phyloP scores from a whole-genome alignment of 2,888 invertebrate genomes.

The Acrocera orbiculus region DNA sequence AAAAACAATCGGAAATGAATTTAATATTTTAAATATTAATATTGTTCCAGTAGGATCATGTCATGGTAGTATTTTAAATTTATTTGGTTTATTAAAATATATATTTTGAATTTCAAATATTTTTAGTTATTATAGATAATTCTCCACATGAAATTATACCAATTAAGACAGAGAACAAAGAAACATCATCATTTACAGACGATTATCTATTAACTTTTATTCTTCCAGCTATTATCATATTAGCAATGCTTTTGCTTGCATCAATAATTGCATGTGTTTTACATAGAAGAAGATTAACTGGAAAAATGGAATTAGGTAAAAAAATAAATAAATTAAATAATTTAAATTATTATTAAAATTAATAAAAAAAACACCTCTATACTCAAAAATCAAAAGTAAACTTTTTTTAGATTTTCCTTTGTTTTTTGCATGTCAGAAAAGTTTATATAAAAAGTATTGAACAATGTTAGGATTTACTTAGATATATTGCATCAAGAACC shows the following conservation, averaged over 20 bases:
- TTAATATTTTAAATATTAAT: constrained; percentile 38
- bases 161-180: constrained; percentile 22
- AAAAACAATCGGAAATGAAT: constrained; percentile 42
- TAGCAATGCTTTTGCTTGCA: constrained; percentile 73
- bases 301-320: constrained; percentile 59
- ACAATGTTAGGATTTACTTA: too few species aligned
- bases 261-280: constrained; percentile 75
- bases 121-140: constrained; percentile 19
- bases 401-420: constrained; percentile 1
- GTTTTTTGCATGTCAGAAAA: background rate
- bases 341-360: too few species aligned
- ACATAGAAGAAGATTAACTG: constrained; percentile 66
- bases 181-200: constrained; percentile 33
- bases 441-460: too few species aligned
- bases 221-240: constrained; percentile 74
- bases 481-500: too few species aligned
- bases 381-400: too few species aligned
- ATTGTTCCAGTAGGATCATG: constrained; percentile 37
- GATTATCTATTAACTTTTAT: constrained; percentile 68
- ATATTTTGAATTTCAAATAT: background rate
- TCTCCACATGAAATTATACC: constrained; percentile 23
- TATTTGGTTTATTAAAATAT: background rate
- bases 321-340: background rate
- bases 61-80: constrained; percentile 21
- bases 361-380: too few species aligned